phyloP scores from a whole-genome alignment of 2,888 invertebrate species.

The Microctonus brassicae region DNA sequence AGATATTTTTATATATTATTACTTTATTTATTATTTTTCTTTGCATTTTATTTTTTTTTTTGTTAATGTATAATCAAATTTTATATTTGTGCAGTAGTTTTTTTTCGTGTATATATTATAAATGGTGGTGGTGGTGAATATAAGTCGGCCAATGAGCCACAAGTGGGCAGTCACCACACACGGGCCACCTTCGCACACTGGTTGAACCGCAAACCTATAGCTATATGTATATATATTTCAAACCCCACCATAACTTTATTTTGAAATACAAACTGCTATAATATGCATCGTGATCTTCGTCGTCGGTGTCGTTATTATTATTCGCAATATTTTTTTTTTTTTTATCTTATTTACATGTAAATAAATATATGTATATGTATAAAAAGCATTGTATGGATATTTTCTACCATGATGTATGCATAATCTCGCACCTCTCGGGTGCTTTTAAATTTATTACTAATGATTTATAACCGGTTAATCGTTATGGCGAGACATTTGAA shows the following conservation, averaged over 20 bases:
- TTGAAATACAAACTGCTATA: neutral
- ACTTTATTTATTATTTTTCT: too few species aligned
- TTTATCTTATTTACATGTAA: neutral
- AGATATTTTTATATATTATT: too few species aligned
- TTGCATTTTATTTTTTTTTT: too few species aligned
- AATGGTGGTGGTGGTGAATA: constrained; percentile 20
- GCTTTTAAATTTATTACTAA: constrained; percentile 5
- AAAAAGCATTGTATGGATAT: neutral
- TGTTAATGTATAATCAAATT: too few species aligned
- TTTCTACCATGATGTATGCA: neutral
- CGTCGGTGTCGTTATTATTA: neutral
- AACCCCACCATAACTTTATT: neutral
- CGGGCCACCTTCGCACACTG: constrained; percentile 56
- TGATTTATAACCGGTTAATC: constrained; percentile 13
- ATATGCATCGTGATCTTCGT: neutral
- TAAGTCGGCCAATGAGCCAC: constrained; percentile 65
- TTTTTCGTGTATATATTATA: neutral
- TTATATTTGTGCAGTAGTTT: neutral
- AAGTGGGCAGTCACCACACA: constrained; percentile 61
- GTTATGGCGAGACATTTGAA: neutral
- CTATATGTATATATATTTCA: neutral
- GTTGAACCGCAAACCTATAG: constrained; percentile 58
- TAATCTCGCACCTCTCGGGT: neutral
- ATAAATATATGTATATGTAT: neutral
- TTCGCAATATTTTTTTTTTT: neutral